These are phyloP conservation scores for Scaptomyza tumidula DNA, from an alignment of 2,888 invertebrate genomes.

Conservation along the genomic window DNA sequence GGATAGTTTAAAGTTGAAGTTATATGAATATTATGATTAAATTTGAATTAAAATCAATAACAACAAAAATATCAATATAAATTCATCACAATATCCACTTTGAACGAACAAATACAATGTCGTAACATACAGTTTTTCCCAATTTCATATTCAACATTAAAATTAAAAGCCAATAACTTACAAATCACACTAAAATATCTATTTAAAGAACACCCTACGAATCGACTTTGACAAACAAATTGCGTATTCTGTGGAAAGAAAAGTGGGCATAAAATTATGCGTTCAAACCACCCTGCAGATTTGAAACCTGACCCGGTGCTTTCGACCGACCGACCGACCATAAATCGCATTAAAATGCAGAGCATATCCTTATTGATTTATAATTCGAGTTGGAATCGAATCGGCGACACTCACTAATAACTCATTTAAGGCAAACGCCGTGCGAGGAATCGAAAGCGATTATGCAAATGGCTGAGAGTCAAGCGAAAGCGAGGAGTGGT, in stretches of 20 bases:
- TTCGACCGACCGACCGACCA: constrained; percentile 29
- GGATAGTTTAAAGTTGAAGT: not conserved
- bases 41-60: not conserved
- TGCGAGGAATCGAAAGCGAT: constrained; percentile 81
- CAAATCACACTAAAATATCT: not conserved
- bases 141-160: not conserved
- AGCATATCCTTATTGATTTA: constrained; percentile 80
- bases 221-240: constrained; percentile 15
- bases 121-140: not conserved
- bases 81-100: too few species aligned
- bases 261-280: constrained; percentile 68
- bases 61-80: too few species aligned
- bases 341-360: constrained; percentile 75
- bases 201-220: not conserved
- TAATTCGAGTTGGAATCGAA: constrained; percentile 78
- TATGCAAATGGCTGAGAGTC: constrained; percentile 73
- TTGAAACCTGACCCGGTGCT: not conserved
- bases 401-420: constrained; percentile 78
- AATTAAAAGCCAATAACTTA: not conserved
- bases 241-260: constrained; percentile 49
- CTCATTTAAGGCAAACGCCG: constrained; percentile 80
- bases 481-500: not conserved
- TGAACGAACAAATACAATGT: not conserved
- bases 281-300: constrained; percentile 13
- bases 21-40: too few species aligned